phyloP scores from a whole-genome alignment of 2,888 invertebrate species.

The Lottia gigantea region DNA sequence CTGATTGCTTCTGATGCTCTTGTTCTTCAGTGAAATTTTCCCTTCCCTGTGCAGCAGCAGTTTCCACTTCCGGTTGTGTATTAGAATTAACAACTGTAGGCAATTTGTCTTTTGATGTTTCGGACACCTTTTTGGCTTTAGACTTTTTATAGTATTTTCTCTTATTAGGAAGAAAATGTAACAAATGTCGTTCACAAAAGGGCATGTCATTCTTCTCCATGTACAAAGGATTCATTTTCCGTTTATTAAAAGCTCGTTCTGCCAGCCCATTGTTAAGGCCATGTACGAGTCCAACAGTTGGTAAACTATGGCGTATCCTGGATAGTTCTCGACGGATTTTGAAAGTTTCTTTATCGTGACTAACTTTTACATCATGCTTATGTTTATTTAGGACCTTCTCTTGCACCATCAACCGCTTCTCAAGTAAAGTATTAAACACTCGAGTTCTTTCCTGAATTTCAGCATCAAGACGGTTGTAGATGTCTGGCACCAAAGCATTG shows the following conservation, averaged over 20 bases:
- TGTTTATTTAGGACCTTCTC: constrained; percentile 48
- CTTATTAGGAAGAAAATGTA: constrained; percentile 54
- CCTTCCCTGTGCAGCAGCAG: too few species aligned
- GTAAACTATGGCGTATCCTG: constrained; percentile 41
- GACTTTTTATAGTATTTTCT: constrained; percentile 35
- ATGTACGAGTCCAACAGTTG: constrained; percentile 34
- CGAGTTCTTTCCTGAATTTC: constrained; percentile 49
- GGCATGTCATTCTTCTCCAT: constrained; percentile 45
- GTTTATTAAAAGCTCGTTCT: constrained; percentile 35
- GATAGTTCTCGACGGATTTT: constrained; percentile 39
- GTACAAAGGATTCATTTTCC: constrained; percentile 23
- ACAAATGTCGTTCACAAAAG: constrained; percentile 51
- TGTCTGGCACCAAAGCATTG: constrained; percentile 53
- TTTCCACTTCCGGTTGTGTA: too few species aligned
- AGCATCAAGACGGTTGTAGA: constrained; percentile 54
- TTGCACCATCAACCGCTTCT: constrained; percentile 39
- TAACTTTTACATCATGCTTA: constrained; percentile 15
- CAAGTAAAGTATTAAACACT: constrained; percentile 47
- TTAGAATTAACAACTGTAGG: too few species aligned
- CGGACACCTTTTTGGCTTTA: neutral
- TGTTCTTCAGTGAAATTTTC: too few species aligned
- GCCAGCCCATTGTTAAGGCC: constrained; percentile 39
- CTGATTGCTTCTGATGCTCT: too few species aligned
- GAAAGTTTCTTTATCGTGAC: constrained; percentile 33
- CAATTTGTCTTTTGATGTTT: too few species aligned